Evolutionary conservation across 2,888 invertebrate species (phyloP).

Genomic region (Leptopterna dolabrata): DNA sequence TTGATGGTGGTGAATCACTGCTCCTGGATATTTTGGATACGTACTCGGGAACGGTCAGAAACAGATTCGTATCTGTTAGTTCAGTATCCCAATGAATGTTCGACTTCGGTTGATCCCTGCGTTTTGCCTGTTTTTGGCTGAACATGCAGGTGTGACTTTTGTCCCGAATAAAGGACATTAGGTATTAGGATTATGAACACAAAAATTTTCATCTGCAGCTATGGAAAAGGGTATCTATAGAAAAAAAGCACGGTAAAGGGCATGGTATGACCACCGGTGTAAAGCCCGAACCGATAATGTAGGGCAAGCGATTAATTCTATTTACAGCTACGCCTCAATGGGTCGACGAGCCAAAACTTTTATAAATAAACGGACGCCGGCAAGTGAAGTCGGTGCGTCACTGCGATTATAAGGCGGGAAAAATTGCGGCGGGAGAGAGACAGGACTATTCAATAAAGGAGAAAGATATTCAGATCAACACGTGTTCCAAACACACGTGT

Average conservation of each 20-base stretch:
- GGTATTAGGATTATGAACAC: too few species aligned
- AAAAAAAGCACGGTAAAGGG: slow-evolving; percentile 10
- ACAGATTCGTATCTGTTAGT: too few species aligned
- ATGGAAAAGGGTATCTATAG: too few species aligned
- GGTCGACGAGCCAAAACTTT: slow-evolving; percentile 51
- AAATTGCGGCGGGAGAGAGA: not conserved
- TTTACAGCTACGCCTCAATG: slow-evolving; percentile 51
- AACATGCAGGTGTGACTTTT: too few species aligned
- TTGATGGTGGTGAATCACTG: too few species aligned
- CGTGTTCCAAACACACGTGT: slow-evolving; percentile 5
- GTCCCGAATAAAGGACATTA: too few species aligned
- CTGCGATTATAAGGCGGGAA: slow-evolving; percentile 34
- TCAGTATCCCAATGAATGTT: too few species aligned
- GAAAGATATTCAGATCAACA: not conserved
- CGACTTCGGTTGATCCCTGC: too few species aligned
- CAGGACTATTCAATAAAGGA: not conserved
- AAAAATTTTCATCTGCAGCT: too few species aligned
- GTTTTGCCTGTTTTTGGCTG: too few species aligned
- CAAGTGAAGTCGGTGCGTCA: slow-evolving; percentile 36
- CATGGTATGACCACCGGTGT: slow-evolving; percentile 16
- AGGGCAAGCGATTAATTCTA: slow-evolving; percentile 53
- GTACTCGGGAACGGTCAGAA: too few species aligned
- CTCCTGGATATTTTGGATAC: too few species aligned
- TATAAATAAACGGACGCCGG: slow-evolving; percentile 49
- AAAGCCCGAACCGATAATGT: slow-evolving; percentile 36